Percentiles rank a stretch among this genome's conserved stretches.
These are phyloP conservation scores for Leptinotarsa haldemani DNA, from an alignment of 2,888 invertebrate species.

Conservation along the genomic window DNA sequence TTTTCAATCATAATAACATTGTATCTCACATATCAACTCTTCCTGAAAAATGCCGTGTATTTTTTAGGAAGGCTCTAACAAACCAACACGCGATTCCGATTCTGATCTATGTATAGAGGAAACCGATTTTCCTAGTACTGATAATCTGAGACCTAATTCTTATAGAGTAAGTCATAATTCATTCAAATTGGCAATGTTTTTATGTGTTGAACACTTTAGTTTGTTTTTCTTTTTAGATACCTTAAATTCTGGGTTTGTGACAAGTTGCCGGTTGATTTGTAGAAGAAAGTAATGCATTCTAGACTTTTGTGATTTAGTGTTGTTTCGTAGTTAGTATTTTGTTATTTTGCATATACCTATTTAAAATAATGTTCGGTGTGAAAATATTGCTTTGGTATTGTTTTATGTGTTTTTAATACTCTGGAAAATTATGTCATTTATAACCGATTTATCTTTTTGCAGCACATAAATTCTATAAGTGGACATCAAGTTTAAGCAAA, in stretches of 20 bases:
- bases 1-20: too few species aligned
- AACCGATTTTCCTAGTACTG: constrained; percentile 62
- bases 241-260: constrained; percentile 22
- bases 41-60: constrained; percentile 29
- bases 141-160: constrained; percentile 57
- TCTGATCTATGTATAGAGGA: constrained; percentile 92
- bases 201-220: constrained; percentile 14
- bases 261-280: constrained; percentile 18
- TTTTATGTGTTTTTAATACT: background rate
- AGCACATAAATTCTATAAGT: constrained; percentile 56
- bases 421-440: background rate
- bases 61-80: constrained; percentile 74
- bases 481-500: constrained; percentile 51
- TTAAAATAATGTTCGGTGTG: too few species aligned
- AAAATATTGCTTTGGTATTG: too few species aligned
- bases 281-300: constrained; percentile 23
- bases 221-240: constrained; percentile 26
- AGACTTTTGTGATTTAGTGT: constrained; percentile 13
- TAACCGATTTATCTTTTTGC: constrained; percentile 20
- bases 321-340: constrained; percentile 4
- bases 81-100: constrained; percentile 78
- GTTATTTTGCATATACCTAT: background rate
- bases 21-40: too few species aligned
- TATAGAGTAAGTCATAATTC: constrained; percentile 56
- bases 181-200: constrained; percentile 14